phyloP scores from a whole-genome alignment of 2,888 invertebrate genomes.

The Andrena praecox region DNA sequence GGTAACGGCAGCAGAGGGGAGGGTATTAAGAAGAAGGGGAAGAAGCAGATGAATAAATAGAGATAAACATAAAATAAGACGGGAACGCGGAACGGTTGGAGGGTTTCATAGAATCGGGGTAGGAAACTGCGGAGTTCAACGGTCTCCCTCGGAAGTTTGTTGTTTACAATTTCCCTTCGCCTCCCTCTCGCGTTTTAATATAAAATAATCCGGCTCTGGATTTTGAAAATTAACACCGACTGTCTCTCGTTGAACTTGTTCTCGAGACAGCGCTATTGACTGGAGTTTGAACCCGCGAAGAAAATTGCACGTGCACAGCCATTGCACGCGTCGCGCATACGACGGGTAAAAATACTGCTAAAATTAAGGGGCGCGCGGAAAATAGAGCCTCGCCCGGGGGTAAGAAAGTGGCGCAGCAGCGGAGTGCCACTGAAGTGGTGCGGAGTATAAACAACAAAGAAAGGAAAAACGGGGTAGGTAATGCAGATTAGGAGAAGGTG shows the following conservation, averaged over 20 bases:
- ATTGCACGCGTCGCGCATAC: too few species aligned
- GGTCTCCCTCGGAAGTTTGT: neutral
- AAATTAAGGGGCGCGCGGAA: neutral
- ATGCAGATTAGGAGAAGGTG: conserved; percentile 15
- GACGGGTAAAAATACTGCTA: too few species aligned
- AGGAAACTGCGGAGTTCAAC: neutral
- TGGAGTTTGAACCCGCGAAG: neutral
- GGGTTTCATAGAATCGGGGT: neutral
- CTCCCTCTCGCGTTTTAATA: neutral
- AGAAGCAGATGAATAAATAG: neutral
- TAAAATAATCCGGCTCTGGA: neutral
- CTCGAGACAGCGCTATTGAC: neutral
- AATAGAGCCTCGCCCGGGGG: neutral
- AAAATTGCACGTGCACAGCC: neutral
- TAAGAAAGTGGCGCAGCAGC: conserved; percentile 6
- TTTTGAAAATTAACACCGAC: neutral
- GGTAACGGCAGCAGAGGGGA: neutral
- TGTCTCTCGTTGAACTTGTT: neutral
- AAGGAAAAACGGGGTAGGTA: neutral
- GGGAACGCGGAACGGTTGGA: neutral
- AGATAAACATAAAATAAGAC: conserved; percentile 7
- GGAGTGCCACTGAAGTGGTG: neutral
- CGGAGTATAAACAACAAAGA: conserved; percentile 2
- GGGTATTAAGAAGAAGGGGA: neutral
- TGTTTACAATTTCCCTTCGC: neutral